phyloP scores from a whole-genome alignment of 2,888 invertebrate genomes.

The Thecocarcelia acutangulata region DNA sequence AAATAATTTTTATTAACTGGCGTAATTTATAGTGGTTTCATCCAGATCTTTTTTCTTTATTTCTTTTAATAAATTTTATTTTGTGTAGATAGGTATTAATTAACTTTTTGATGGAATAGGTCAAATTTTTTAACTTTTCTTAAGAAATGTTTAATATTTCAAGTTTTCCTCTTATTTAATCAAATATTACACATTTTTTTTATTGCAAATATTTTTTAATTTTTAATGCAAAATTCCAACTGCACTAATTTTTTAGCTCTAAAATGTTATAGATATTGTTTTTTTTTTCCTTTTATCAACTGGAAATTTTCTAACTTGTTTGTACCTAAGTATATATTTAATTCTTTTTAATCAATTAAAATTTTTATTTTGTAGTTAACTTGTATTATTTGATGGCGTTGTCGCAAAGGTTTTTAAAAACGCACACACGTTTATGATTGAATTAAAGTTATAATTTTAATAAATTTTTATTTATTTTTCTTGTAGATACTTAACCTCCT shows the following conservation, averaged over 20 bases:
- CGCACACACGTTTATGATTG: slow-evolving; percentile 41
- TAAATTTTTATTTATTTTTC: background rate
- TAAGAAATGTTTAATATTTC: too few relatives aligned
- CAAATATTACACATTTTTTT: slow-evolving; percentile 17
- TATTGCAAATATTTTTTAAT: slow-evolving; percentile 1
- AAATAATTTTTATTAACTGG: slow-evolving; percentile 62
- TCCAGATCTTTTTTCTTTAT: background rate
- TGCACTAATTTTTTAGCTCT: too few relatives aligned
- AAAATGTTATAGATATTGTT: too few relatives aligned
- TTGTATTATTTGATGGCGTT: slow-evolving; percentile 29
- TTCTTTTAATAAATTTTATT: background rate
- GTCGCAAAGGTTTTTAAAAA: slow-evolving; percentile 40
- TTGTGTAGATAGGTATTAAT: too few relatives aligned
- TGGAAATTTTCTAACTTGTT: background rate
- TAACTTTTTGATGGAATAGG: too few relatives aligned
- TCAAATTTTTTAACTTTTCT: background rate
- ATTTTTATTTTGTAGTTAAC: slow-evolving; percentile 30
- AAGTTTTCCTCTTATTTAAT: slow-evolving; percentile 1
- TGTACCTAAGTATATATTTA: background rate
- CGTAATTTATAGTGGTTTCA: slow-evolving; percentile 62
- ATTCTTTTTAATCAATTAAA: slow-evolving; percentile 36
- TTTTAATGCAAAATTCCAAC: too few relatives aligned
- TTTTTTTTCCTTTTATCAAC: slow-evolving; percentile 29
- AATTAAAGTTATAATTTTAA: slow-evolving; percentile 44
- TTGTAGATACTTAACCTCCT: background rate